Conservation (phyloP, 2,888 invertebrate species). For the Platynereis dumerilii region DNA sequence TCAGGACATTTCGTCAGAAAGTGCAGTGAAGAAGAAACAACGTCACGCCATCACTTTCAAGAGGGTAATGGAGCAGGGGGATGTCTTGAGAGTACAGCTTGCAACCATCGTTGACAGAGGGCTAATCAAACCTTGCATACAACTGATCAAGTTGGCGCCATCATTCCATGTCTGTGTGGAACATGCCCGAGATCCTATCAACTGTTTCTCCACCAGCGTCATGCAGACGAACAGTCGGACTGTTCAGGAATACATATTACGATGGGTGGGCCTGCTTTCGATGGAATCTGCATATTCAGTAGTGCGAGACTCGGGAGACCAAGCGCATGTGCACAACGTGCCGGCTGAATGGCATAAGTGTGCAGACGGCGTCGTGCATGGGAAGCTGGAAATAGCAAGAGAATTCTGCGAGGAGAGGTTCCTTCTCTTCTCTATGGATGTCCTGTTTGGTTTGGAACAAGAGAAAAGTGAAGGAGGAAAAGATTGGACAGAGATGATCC, state of each 20-base stretch:
- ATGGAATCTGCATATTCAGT: constrained; percentile 17
- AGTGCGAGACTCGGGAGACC: not conserved
- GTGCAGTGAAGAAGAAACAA: too few species aligned
- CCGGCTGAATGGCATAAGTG: not conserved
- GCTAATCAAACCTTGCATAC: constrained; percentile 2
- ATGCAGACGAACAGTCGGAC: too few species aligned
- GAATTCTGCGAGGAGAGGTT: not conserved
- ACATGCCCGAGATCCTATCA: constrained; percentile 14
- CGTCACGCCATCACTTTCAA: too few species aligned
- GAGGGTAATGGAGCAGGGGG: too few species aligned
- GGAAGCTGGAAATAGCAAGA: not conserved
- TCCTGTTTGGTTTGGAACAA: not conserved
- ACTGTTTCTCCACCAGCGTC: constrained; percentile 7
- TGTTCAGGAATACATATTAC: not conserved
- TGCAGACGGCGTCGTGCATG: not conserved
- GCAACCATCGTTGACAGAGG: constrained; percentile 4
- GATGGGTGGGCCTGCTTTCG: constrained; percentile 3
- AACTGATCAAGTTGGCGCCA: constrained; percentile 11
- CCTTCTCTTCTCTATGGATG: not conserved
- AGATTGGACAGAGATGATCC: not conserved
- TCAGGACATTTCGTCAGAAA: too few species aligned
- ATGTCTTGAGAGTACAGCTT: constrained; percentile 13
- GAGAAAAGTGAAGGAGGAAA: not conserved
- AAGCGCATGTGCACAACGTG: constrained; percentile 11
- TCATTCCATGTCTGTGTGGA: constrained; percentile 19